Evolutionary conservation across 2,888 invertebrate species (phyloP).

Genomic region (Vanessa cardui): DNA sequence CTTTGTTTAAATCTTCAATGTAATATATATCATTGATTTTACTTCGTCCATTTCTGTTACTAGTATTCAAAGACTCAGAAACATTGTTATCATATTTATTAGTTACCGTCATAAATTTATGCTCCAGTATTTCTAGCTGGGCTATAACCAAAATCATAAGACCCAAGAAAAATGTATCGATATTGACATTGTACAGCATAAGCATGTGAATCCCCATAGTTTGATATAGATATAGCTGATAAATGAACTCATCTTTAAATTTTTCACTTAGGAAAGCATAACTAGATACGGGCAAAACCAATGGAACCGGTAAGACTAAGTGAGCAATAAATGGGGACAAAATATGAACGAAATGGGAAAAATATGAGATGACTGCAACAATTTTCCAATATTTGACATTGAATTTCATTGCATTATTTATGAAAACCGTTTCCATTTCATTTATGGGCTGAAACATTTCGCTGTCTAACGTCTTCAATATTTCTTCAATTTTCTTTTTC

Average conservation of each 20-base stretch:
- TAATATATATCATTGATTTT: constrained; percentile 24
- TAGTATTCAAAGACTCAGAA: background rate
- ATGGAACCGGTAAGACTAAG: constrained; percentile 45
- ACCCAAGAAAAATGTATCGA: constrained; percentile 61
- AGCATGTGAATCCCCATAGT: constrained; percentile 54
- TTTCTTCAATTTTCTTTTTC: constrained; percentile 48
- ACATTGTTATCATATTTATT: constrained; percentile 17
- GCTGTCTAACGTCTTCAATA: constrained; percentile 53
- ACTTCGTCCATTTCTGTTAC: background rate
- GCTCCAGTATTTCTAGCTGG: constrained; percentile 61
- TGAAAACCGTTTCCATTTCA: constrained; percentile 46
- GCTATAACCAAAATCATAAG: constrained; percentile 58
- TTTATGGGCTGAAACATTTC: constrained; percentile 55
- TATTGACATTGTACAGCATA: constrained; percentile 57
- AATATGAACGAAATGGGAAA: constrained; percentile 48
- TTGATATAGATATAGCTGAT: constrained; percentile 61
- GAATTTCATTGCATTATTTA: constrained; percentile 53
- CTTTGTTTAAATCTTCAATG: constrained; percentile 50
- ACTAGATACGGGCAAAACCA: constrained; percentile 53
- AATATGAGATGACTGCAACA: constrained; percentile 48
- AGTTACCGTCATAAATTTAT: constrained; percentile 53
- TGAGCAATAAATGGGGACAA: constrained; percentile 50
- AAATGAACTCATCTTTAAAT: constrained; percentile 48
- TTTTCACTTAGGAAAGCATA: constrained; percentile 58
- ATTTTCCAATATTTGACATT: constrained; percentile 55